Percentiles rank a stretch among this genome's conserved stretches.
Conservation (phyloP, 2,888 invertebrate genomes). For the Thereva nobilitata region DNA sequence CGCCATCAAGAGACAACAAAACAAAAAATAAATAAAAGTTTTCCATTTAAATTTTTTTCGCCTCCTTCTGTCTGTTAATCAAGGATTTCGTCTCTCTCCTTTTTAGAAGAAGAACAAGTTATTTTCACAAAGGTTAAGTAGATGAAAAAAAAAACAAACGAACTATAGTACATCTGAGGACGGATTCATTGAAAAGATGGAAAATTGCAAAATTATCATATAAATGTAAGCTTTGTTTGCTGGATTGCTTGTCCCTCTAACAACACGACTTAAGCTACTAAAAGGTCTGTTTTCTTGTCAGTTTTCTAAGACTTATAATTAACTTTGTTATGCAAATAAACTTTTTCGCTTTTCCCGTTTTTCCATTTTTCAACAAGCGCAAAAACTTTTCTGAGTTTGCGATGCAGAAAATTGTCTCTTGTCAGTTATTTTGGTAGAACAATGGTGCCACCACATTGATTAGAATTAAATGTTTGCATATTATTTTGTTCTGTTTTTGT, state of each 20-base stretch:
- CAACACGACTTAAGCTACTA: background rate
- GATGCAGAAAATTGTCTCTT: slow-evolving; percentile 31
- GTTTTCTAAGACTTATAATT: slow-evolving; percentile 30
- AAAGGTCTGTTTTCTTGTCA: slow-evolving; percentile 4
- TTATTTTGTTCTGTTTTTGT: too few relatives aligned
- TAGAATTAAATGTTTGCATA: too few relatives aligned
- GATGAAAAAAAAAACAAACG: slow-evolving; percentile 11
- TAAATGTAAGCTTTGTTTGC: slow-evolving; percentile 37
- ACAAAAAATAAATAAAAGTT: too few relatives aligned
- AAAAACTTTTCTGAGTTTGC: slow-evolving; percentile 10
- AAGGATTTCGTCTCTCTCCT: too few relatives aligned
- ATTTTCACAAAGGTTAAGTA: slow-evolving; percentile 18
- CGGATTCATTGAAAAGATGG: slow-evolving; percentile 11
- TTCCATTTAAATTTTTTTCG: too few relatives aligned
- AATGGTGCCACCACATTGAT: too few relatives aligned
- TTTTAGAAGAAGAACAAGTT: background rate
- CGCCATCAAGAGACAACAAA: too few relatives aligned
- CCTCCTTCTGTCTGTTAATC: too few relatives aligned
- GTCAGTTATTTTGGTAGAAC: too few relatives aligned
- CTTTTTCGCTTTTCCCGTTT: slow-evolving; percentile 28
- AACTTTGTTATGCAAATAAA: slow-evolving; percentile 38
- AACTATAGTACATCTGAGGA: background rate
- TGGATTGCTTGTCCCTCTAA: background rate
- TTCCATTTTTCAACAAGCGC: background rate
- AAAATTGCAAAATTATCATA: slow-evolving; percentile 40